These are phyloP conservation scores for Formicarius rufipectus DNA, from an alignment of 2,113 vertebrate species.

Conservation along the genomic window DNA sequence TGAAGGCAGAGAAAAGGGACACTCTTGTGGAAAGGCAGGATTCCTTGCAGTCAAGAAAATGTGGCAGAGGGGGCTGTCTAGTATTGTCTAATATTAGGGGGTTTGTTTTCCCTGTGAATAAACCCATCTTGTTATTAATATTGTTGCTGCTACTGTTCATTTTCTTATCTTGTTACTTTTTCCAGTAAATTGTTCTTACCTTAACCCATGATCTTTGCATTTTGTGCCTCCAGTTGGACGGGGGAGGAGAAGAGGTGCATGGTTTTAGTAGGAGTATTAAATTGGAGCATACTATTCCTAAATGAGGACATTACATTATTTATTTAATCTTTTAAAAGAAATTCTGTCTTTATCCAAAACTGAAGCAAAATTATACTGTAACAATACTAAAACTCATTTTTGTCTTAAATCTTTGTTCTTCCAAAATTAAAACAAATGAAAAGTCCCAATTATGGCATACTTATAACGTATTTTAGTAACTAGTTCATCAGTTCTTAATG, in stretches of 20 bases:
- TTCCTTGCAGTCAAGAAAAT: rapidly evolving
- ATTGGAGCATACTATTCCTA: background rate
- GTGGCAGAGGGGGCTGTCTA: background rate
- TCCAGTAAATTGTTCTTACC: background rate
- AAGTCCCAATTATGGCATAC: background rate
- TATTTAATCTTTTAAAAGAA: background rate
- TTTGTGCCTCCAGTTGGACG: background rate
- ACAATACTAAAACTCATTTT: background rate
- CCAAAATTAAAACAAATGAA: background rate
- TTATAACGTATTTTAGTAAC: background rate
- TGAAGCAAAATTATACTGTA: background rate
- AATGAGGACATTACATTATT: background rate
- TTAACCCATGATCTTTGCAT: too few species aligned
- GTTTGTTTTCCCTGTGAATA: background rate
- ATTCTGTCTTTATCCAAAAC: background rate
- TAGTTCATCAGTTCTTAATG: background rate
- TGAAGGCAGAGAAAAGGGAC: too few species aligned
- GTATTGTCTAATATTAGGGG: rapidly evolving
- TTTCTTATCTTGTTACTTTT: background rate
- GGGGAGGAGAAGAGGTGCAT: background rate
- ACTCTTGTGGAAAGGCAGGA: background rate
- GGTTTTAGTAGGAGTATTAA: background rate
- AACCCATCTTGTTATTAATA: background rate
- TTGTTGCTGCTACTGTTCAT: background rate
- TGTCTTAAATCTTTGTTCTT: background rate